phyloP scores from a whole-genome alignment of 2,888 invertebrate species.

The Drosophila barbarae region DNA sequence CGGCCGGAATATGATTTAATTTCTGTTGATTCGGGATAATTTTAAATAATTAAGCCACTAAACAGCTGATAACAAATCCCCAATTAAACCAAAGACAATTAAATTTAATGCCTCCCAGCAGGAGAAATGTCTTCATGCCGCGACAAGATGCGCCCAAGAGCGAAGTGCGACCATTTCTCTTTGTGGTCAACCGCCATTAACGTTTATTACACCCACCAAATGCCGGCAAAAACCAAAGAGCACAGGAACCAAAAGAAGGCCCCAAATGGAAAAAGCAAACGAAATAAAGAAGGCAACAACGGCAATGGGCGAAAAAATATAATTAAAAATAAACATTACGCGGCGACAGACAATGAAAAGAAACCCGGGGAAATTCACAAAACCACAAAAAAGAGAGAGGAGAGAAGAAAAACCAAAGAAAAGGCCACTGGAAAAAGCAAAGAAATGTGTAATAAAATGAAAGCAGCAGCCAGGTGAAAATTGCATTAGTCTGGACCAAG shows the following conservation, averaged over 20 bases:
- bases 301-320: conserved; percentile 53
- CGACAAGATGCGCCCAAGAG: conserved; percentile 34
- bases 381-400: conserved; percentile 9
- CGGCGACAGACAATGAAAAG: conserved; percentile 51
- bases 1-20: conserved; percentile 31
- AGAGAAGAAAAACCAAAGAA: conserved; percentile 17
- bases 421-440: conserved; percentile 11
- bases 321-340: conserved; percentile 73
- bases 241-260: conserved; percentile 40
- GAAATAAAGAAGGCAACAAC: conserved; percentile 35
- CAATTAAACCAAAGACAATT: conserved; percentile 66
- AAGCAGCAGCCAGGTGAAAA: conserved; percentile 57
- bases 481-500: conserved; percentile 54
- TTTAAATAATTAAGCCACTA: conserved; percentile 64
- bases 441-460: conserved; percentile 59
- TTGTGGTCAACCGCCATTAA: conserved; percentile 72
- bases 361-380: conserved; percentile 19
- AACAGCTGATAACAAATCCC: conserved; percentile 70
- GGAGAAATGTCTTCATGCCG: conserved; percentile 30
- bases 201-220: conserved; percentile 68
- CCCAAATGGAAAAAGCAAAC: conserved; percentile 22
- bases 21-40: conserved; percentile 37
- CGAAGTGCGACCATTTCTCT: conserved; percentile 67
- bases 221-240: conserved; percentile 64
- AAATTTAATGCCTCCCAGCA: conserved; percentile 56